Evolutionary conservation across 2,113 vertebrate species (phyloP), one percentile per base, ranked within the genome.

Genomic region (Kryptolebias marmoratus): DNA sequence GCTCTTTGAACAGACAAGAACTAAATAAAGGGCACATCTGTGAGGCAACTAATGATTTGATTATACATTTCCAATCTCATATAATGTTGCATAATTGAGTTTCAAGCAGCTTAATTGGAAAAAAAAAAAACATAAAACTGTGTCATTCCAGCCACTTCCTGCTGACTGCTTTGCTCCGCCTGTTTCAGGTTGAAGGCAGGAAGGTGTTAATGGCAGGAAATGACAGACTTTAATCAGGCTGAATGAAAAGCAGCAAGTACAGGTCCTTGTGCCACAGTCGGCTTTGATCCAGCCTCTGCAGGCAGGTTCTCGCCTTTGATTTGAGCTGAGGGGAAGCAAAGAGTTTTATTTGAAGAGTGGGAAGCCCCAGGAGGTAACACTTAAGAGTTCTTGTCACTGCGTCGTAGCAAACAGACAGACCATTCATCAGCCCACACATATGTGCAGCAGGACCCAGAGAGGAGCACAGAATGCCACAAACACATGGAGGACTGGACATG

Each of bases 351-450:
- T 89, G 84, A 87, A 85, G 82, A 86, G 85, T 80, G 84, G 87
- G 89, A 89, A 89, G 82, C 83, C 88, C 86, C 89, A 90, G 88
- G 90, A 89, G 92, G 90, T 87, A 90, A 87, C 90, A 90, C 88
- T 90, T 93, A 84, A 56, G 75, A 67, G 58, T 81, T 86, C 72
- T 83, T 87, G 89, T 89, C 84, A 85, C 81, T 84, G 86, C 84
- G 76, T 85, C 83, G 71, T 81, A 81, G 83, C 80, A 88, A 83
- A 90, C 88, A 89, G 76, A 88, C 78, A 68, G 77, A 87, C 76
- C 80, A 89, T 90, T 91, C 88, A 88, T 85, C 87, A 76, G 79
- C 80, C 76, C 79, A 75, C 90, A 91, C 85, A 90, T 79, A 80
- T 87, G 86, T 87, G 79, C 69, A 81, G 60, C 67, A 75, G 69